Evolutionary conservation across 2,888 invertebrate genomes (phyloP).

Genomic region (Mimachlamys varia): DNA sequence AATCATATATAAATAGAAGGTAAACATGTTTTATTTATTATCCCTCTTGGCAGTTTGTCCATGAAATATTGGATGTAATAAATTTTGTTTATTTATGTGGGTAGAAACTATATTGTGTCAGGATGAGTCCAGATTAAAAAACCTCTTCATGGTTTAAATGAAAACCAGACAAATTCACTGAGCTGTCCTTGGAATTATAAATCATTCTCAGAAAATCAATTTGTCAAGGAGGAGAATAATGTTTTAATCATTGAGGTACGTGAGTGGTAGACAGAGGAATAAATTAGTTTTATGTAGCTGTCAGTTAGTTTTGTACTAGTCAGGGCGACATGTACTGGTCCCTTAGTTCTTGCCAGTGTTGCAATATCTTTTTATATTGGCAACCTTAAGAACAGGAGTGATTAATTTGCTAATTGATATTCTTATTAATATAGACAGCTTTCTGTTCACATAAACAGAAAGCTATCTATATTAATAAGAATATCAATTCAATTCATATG

Average conservation of each 20-base stretch:
- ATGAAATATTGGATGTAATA: background rate
- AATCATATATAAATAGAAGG: background rate
- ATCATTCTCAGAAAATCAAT: background rate
- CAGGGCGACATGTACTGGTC: too few species aligned
- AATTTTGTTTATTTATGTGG: background rate
- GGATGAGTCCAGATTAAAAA: background rate
- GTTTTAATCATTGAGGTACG: background rate
- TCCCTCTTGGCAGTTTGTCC: background rate
- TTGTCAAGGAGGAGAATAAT: background rate
- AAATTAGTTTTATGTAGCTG: background rate
- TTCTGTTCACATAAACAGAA: too few species aligned
- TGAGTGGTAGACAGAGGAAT: background rate
- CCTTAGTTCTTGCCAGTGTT: too few species aligned
- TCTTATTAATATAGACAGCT: too few species aligned
- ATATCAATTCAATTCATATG: too few species aligned
- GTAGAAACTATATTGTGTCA: background rate
- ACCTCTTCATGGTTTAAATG: background rate
- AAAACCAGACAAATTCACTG: background rate
- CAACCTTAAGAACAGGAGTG: too few species aligned
- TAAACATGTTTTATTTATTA: background rate
- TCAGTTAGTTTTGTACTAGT: background rate
- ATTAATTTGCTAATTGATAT: too few species aligned
- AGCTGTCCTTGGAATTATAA: background rate
- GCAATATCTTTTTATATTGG: too few species aligned
- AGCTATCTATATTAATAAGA: too few species aligned